These are phyloP conservation scores for Crepidodera aurea DNA, from an alignment of 2,888 invertebrate species.

Conservation along the genomic window DNA sequence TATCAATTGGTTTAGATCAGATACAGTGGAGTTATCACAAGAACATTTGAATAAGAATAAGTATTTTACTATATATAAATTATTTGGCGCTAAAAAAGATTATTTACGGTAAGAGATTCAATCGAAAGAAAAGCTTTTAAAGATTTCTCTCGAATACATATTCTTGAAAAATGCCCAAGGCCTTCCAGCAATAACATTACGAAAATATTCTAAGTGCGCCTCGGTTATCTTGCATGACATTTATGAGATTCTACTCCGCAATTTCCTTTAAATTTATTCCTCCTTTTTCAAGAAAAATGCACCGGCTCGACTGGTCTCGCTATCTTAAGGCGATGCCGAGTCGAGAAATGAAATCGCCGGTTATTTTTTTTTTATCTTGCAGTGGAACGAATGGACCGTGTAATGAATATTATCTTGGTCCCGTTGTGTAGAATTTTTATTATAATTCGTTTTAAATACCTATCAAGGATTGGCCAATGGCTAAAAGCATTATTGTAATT, in stretches of 20 bases:
- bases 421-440: not conserved
- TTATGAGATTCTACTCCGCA: constrained; percentile 29
- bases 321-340: constrained; percentile 20
- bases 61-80: too few species aligned
- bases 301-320: constrained; percentile 16
- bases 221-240: constrained; percentile 30
- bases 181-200: constrained; percentile 13
- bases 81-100: too few species aligned
- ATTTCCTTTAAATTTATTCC: constrained; percentile 35
- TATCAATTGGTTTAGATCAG: too few species aligned
- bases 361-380: constrained; percentile 5
- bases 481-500: too few species aligned
- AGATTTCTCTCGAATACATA: not conserved
- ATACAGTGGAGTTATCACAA: too few species aligned
- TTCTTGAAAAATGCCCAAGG: constrained; percentile 8
- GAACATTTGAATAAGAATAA: too few species aligned
- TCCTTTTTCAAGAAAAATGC: constrained; percentile 24
- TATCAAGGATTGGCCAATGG: too few species aligned
- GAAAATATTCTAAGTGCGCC: constrained; percentile 23
- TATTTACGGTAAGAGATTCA: too few species aligned
- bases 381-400: not conserved
- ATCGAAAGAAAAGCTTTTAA: not conserved
- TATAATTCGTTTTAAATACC: not conserved
- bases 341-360: constrained; percentile 9
- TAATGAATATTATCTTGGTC: not conserved